phyloP scores from a whole-genome alignment of 1,140 invertebrate genomes.

The Anadara kagoshimensis region DNA sequence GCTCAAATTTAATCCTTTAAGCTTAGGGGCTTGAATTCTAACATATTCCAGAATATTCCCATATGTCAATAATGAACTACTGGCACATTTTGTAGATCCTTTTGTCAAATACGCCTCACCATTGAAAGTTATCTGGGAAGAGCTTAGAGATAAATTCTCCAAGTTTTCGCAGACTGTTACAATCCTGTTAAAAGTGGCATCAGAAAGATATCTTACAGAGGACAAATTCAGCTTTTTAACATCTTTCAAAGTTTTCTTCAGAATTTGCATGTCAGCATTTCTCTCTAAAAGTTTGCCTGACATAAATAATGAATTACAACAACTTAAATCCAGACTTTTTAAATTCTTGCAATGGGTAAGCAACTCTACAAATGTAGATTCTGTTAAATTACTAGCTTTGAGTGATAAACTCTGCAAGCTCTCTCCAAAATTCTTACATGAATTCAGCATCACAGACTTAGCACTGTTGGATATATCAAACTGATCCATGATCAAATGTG shows the following conservation, averaged over 20 bases:
- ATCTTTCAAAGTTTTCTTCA: conserved; percentile 76
- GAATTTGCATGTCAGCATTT: conserved; percentile 75
- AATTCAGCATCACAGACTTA: conserved; percentile 51
- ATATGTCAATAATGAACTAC: conserved; percentile 82
- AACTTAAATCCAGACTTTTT: conserved; percentile 77
- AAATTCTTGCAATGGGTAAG: conserved; percentile 72
- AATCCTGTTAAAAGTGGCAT: conserved; percentile 81
- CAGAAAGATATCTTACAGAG: conserved; percentile 82
- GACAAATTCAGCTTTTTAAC: conserved; percentile 79
- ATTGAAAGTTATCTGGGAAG: conserved; percentile 82
- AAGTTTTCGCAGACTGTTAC: conserved; percentile 78
- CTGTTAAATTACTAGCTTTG: conserved; percentile 63
- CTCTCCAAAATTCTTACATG: conserved; percentile 56
- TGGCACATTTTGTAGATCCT: conserved; percentile 75
- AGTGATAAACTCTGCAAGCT: conserved; percentile 60
- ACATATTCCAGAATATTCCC: conserved; percentile 79
- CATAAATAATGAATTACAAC: conserved; percentile 83
- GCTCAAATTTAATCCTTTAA: conserved; percentile 80
- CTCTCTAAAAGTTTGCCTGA: conserved; percentile 81
- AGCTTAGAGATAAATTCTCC: conserved; percentile 79
- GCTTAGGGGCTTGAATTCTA: conserved; percentile 73
- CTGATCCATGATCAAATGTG: conserved; percentile 60
- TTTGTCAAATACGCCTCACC: conserved; percentile 77
- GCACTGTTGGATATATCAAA: conserved; percentile 59
- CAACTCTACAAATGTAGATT: conserved; percentile 59